Evolutionary conservation across 2,113 vertebrate species (phyloP).

Genomic region (Sitta europaea): DNA sequence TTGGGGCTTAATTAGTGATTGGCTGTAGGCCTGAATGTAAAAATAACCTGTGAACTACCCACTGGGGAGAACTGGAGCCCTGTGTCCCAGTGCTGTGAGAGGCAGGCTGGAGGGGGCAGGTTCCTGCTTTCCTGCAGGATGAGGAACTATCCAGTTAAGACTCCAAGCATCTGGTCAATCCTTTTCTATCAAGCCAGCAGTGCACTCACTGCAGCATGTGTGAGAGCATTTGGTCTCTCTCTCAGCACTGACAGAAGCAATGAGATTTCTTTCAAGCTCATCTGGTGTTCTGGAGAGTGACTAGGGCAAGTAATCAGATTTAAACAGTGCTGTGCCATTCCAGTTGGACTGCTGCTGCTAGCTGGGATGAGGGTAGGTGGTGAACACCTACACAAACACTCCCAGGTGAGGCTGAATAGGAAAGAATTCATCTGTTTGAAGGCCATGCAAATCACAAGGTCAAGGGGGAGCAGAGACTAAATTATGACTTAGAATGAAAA

Average conservation of each 20-base stretch:
- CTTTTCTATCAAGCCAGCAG: background rate
- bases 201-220: background rate
- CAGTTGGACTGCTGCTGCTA: background rate
- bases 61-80: background rate
- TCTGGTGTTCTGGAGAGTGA: background rate
- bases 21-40: background rate
- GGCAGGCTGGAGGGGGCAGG: background rate
- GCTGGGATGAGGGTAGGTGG: background rate
- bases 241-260: background rate
- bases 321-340: background rate
- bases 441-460: background rate
- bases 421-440: background rate
- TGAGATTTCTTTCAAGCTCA: background rate
- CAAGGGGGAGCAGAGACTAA: background rate
- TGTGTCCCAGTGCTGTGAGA: background rate
- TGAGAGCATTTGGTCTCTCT: background rate
- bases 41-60: background rate
- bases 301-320: background rate
- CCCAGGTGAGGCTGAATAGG: background rate
- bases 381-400: background rate
- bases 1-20: background rate
- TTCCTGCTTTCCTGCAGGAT: background rate
- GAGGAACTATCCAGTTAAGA: background rate
- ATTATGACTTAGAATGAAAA: background rate
- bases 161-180: background rate